Evolutionary conservation across 2,797 vertebrate species (phyloP), one percentile per base, ranked within the genome.

Genomic region (Gobionotothen gibberifrons): DNA sequence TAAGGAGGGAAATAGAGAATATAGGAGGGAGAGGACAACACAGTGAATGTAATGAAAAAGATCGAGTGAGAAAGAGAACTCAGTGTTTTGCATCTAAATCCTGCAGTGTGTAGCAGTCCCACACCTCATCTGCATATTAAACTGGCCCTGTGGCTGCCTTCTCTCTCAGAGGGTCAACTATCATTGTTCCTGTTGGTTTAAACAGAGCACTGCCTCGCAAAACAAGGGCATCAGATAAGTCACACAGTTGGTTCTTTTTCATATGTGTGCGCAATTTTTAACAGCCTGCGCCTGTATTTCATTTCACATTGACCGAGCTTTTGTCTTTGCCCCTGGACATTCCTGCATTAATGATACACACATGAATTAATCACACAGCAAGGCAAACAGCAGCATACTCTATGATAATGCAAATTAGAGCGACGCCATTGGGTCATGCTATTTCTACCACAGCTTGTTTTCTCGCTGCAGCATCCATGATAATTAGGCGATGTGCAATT

Each of bases 301-400:
- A 69, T 90, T 89, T 90, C 86, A 81, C 86, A 76, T 88, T 92
- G 93, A 91, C 90, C 86, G 81, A 85, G 89, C 91, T 88, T 93
- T 93, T 92, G 92, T 92, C 90, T 92, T 93, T 93, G 92, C 93
- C 93, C 82, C 83, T 86, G 90, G 93, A 92, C 89, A 92, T 93
- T 78, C 82, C 81, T 92, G 90, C 90, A 93, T 93, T 93, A 93
- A 92, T 93, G 91, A 93, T 91, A 89, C 89, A 92, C 87, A 88
- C 92, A 91, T 93, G 90, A 93, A 93, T 93, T 93, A 92, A 92
- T 93, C 92, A 93, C 91, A 58, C 89, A 85, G 90, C 87, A 72
- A 78, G 87, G 78, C 83, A 92, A 92, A 90, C 90, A 90, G 88
- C 89, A 75, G 88, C 89, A 82, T 65, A 74, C 84, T 89, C 85